Conservation (phyloP, 2,888 invertebrate genomes). For the Amphipoea lucens region DNA sequence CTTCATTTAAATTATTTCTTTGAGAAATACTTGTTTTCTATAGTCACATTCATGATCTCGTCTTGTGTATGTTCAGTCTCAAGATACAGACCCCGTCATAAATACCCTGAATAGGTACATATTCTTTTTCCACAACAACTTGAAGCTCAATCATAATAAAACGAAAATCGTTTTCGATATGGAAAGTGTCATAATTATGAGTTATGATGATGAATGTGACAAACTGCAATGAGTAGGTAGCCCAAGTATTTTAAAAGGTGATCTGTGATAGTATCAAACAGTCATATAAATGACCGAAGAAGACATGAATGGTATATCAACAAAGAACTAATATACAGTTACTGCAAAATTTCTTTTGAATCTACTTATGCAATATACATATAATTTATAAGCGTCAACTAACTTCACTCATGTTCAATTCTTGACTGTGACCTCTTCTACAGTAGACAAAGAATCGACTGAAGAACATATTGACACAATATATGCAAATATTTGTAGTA, state of each 20-base stretch:
- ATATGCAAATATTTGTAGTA: not conserved
- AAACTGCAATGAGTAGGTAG: not conserved
- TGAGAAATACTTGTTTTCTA: conserved; percentile 24
- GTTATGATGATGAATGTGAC: not conserved
- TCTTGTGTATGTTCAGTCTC: not conserved
- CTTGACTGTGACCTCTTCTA: conserved; percentile 2
- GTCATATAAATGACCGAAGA: not conserved
- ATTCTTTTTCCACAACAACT: not conserved
- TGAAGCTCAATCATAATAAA: not conserved
- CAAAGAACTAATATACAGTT: not conserved
- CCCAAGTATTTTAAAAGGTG: not conserved
- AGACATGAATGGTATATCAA: not conserved
- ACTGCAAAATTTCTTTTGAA: not conserved
- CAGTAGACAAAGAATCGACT: not conserved
- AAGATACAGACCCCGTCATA: not conserved
- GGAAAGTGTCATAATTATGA: not conserved
- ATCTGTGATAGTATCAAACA: not conserved
- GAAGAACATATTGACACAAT: conserved; percentile 4
- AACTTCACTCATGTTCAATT: not conserved
- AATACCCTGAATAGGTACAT: not conserved
- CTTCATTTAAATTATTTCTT: conserved; percentile 30
- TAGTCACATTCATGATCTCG: not conserved
- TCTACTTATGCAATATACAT: not conserved
- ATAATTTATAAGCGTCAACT: not conserved
- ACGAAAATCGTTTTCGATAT: not conserved